Percentiles rank a stretch among this genome's conserved stretches.
Evolutionary conservation across 2,113 vertebrate genomes (phyloP).

Genomic region (Chloroceryle aenea): DNA sequence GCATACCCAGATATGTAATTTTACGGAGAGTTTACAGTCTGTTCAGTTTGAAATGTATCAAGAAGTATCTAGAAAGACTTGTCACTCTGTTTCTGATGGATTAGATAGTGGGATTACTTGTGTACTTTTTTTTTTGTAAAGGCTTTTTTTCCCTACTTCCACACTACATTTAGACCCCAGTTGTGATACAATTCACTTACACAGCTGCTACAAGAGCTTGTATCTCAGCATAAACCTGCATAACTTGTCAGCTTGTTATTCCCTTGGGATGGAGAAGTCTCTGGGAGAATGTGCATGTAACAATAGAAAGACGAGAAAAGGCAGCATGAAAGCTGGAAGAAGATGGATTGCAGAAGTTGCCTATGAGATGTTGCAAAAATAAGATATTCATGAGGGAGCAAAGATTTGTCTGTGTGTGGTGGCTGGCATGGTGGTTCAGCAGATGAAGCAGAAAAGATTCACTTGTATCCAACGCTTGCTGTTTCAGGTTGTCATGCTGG

Average conservation of each 20-base stretch:
- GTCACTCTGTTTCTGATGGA: background rate
- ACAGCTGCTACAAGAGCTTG: background rate
- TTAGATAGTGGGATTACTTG: background rate
- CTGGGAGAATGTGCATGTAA: background rate
- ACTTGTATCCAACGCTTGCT: background rate
- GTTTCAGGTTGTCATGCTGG: constrained; percentile 95
- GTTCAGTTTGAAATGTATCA: background rate
- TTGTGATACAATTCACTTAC: background rate
- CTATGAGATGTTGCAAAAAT: constrained; percentile 13
- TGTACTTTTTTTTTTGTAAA: background rate
- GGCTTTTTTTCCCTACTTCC: background rate
- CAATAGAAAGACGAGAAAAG: background rate
- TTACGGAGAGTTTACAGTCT: background rate
- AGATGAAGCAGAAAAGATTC: background rate
- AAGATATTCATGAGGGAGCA: background rate
- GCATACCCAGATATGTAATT: background rate
- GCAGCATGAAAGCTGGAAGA: background rate
- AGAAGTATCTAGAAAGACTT: background rate
- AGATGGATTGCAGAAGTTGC: constrained; percentile 10
- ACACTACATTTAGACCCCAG: background rate
- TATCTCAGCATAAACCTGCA: constrained; percentile 16
- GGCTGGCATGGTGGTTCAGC: background rate
- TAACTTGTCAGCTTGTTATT: background rate
- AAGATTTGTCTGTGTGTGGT: background rate
- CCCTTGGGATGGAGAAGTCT: background rate